Evolutionary conservation across 2,797 vertebrate genomes (phyloP).

Genomic region (Malacoraja senta): DNA sequence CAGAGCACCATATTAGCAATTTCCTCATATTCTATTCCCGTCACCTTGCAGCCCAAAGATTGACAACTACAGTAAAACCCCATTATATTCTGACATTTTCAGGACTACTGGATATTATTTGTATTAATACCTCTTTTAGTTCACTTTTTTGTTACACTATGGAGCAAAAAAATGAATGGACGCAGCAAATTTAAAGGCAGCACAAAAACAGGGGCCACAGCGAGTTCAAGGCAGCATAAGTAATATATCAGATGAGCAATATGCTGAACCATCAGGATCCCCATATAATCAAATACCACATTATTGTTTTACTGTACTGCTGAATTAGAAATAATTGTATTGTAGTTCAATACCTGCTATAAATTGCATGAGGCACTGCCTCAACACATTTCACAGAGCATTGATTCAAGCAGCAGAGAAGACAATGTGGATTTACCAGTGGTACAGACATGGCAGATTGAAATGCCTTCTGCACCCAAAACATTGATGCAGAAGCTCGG

Average conservation of each 20-base stretch:
- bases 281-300: too few relatives aligned
- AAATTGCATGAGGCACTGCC: neutral
- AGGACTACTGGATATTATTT: too few relatives aligned
- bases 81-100: too few relatives aligned
- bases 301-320: neutral
- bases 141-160: too few relatives aligned
- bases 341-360: neutral
- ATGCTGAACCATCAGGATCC: too few relatives aligned
- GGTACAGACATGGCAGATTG: neutral
- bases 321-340: neutral
- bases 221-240: too few relatives aligned
- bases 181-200: too few relatives aligned
- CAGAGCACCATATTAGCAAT: neutral
- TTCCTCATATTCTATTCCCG: neutral
- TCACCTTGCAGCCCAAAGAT: neutral
- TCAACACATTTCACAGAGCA: neutral
- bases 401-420: neutral
- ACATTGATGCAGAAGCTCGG: neutral
- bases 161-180: too few relatives aligned
- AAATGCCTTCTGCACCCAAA: neutral
- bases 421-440: neutral
- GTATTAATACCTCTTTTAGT: too few relatives aligned
- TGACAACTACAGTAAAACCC: neutral
- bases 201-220: too few relatives aligned
- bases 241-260: too few relatives aligned